A percentile compares a stretch with the other conserved stretches of the same genome.
phyloP scores from a whole-genome alignment of 2,888 invertebrate genomes.

The Doris montereyensis region DNA sequence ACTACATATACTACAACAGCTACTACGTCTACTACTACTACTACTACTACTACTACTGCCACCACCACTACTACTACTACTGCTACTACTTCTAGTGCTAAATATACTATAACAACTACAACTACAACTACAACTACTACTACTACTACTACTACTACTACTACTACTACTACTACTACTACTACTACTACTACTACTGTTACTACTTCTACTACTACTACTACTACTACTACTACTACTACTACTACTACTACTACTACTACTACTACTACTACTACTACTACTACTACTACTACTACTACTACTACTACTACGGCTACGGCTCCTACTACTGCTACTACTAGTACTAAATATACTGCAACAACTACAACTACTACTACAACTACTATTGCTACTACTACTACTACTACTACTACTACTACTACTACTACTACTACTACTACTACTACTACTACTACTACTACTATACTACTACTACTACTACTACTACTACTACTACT shows the following conservation, averaged over 20 bases:
- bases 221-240: not conserved
- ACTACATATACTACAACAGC: not conserved
- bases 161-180: conserved; percentile 2
- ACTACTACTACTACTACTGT: conserved; percentile 18
- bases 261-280: not conserved
- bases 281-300: conserved; percentile 26
- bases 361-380: not conserved
- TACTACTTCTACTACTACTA: conserved; percentile 22
- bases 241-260: conserved; percentile 18
- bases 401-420: conserved; percentile 24
- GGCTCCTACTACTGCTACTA: not conserved
- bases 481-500: conserved; percentile 22
- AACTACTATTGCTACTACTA: conserved; percentile 18
- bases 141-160: conserved; percentile 24
- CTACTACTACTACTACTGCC: not conserved
- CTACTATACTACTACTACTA: conserved; percentile 10
- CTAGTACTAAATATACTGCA: not conserved
- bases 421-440: conserved; percentile 21
- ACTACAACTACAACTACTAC: conserved; percentile 15
- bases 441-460: conserved; percentile 22
- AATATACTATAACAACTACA: not conserved
- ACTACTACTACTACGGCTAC: conserved; percentile 24
- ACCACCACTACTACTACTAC: not conserved
- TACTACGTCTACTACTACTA: not conserved
- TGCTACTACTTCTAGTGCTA: conserved; percentile 4